Evolutionary conservation across 53 echinoderm and acorn worm species (phyloP).

Genomic region (Paelopatides confundens): DNA sequence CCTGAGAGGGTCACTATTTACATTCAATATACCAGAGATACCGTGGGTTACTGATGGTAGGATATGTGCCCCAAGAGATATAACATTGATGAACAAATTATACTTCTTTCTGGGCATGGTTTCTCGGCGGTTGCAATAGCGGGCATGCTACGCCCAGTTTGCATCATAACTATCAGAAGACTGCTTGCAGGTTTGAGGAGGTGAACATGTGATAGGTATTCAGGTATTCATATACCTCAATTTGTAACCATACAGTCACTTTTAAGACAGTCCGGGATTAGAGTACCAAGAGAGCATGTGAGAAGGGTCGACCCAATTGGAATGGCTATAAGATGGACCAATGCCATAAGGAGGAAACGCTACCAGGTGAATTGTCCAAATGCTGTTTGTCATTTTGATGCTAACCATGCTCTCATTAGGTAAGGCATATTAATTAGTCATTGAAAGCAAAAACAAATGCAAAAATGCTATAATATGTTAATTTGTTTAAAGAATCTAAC

Average conservation of each 20-base stretch:
- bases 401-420: slow-evolving; percentile 52
- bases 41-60: not conserved
- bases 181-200: not conserved
- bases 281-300: not conserved
- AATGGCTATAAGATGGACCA: slow-evolving; percentile 12
- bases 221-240: not conserved
- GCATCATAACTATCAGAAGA: slow-evolving; percentile 12
- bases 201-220: not conserved
- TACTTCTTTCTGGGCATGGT: not conserved
- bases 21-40: not conserved
- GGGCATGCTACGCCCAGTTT: not conserved
- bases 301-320: slow-evolving; percentile 38
- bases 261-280: not conserved
- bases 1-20: too few species aligned
- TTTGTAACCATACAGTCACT: slow-evolving; percentile 24
- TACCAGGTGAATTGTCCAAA: too few species aligned
- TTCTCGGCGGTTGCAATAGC: slow-evolving; percentile 1
- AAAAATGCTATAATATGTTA: too few species aligned
- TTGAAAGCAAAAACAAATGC: too few species aligned
- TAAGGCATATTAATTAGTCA: too few species aligned
- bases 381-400: slow-evolving; percentile 47
- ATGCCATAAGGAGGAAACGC: slow-evolving; percentile 13
- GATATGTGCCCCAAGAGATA: slow-evolving; percentile 24
- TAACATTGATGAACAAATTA: not conserved
- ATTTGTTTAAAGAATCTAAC: too few species aligned